Evolutionary conservation across 1,140 invertebrate genomes (phyloP), one percentile per base, ranked within the genome.

Genomic region (Caenorhabditis tropicalis): DNA sequence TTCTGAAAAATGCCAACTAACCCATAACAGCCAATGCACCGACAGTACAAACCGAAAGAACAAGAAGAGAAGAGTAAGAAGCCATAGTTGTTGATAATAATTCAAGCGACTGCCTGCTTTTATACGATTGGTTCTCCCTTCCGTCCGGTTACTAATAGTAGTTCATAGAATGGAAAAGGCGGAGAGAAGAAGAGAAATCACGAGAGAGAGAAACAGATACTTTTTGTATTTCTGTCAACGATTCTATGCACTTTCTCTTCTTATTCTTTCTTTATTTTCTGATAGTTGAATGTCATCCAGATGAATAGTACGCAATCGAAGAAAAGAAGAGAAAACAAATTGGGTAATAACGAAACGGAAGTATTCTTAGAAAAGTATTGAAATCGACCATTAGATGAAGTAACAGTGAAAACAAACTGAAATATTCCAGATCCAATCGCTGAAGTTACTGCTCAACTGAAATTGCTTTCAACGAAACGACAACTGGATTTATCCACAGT

Each of bases 271-370:
- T 46, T 56, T 74, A 12, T 24, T 46, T 74, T 46, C 65, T 74
- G 65, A 74, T 74, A 74, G 65, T 74, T 74, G 36, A 65, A 74
- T 74, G 65, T 74, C 65, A 46, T 74, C 65, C 36, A 36, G 65
- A 74, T 74, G 65, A 74, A 74, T 74, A 2, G 65, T 46, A 74
- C 7, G 65, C 36, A 74, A 46, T 19, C 29, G 33, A 51, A 51
- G 10, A 19, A 2, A 19, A n/a, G n/a, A 7, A 29, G 53, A 58
- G 1, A 29, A 29, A 58, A 29, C 29, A 24, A 7, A 29, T 51
- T 19, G 15, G 19, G 48, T 51, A 43, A 43, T 12, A 43, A 12
- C 12, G 5, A 43, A 51, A 51, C 49, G n/a, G n/a, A n/a, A 19
- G 49, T 6, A n/a, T 51, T 51, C 29, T 6, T 24, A 9, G 7